Percentiles rank a stretch among this genome's conserved stretches.
These are phyloP conservation scores for Aricia artaxerxes DNA, from an alignment of 2,888 invertebrate genomes.

Conservation along the genomic window DNA sequence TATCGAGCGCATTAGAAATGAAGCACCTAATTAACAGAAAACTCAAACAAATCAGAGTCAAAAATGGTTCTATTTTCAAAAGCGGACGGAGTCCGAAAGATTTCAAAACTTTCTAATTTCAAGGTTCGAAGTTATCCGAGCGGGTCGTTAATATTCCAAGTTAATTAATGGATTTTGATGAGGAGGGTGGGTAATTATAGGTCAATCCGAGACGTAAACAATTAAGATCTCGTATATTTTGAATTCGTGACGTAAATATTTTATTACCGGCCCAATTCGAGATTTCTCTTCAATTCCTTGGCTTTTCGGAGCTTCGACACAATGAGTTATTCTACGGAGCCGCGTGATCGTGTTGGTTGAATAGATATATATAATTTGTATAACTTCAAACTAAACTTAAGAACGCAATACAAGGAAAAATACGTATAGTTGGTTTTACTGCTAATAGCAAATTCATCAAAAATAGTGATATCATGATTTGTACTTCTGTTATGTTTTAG, in stretches of 20 bases:
- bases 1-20: not conserved
- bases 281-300: not conserved
- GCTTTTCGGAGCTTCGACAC: not conserved
- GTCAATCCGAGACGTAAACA: constrained; percentile 52
- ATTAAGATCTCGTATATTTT: constrained; percentile 37
- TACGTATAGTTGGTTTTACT: too few species aligned
- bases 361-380: too few species aligned
- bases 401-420: too few species aligned
- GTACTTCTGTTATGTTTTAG: not conserved
- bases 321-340: too few species aligned
- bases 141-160: constrained; percentile 72
- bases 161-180: constrained; percentile 75
- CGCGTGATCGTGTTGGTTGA: too few species aligned
- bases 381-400: too few species aligned
- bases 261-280: not conserved
- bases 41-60: not conserved
- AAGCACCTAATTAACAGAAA: constrained; percentile 6
- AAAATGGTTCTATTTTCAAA: constrained; percentile 13
- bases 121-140: constrained; percentile 70
- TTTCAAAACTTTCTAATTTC: constrained; percentile 70
- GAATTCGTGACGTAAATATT: constrained; percentile 4
- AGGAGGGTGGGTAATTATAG: constrained; percentile 62
- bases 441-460: not conserved
- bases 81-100: constrained; percentile 54
- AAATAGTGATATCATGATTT: not conserved